Evolutionary conservation across 2,888 invertebrate species (phyloP), one percentile per base, ranked within the genome.

Genomic region (Amorpha juglandis): DNA sequence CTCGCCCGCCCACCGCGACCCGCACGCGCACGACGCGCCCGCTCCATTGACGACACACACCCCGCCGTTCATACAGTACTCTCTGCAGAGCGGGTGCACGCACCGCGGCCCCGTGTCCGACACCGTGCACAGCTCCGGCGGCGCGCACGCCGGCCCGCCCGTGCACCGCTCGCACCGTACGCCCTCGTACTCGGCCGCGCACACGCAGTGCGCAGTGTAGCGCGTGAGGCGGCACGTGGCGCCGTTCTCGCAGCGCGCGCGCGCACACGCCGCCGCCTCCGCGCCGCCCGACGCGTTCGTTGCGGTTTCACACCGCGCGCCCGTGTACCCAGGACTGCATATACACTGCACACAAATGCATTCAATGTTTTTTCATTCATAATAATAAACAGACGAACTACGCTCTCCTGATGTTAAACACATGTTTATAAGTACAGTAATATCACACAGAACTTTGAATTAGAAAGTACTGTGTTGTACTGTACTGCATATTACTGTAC

Each of bases 301-400:
- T 27, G 27, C 27, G 1, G 27, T 45, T 80, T 96, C 96, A 87
- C 97, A 97, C n/a, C 94, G 91, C 52, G 94, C 85, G 8, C 97
- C 97, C 45, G 93, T 89, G 83, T 95, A 97, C 53, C 95, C 94
- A 0, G 95, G 90, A 67, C 94, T 94, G 81, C 97, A 97, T 67
- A 92, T 83, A 86, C 97, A 97, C 82, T 94, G 93, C 16, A 94
- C 42, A 19, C 14, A 21, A 21, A 6, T 1, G 8, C 79, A 74
- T 92, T 45, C 0, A n/a, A n/a, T n/a, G n/a, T n/a, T n/a, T n/a
- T n/a, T n/a, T n/a, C n/a, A n/a, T n/a, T n/a, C n/a, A n/a, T n/a
- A n/a, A n/a, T n/a, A n/a, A n/a, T n/a, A n/a, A n/a, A n/a, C n/a
- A n/a, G n/a, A n/a, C n/a, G n/a, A n/a, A n/a, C n/a, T n/a, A n/a